Conservation (phyloP, 1,140 invertebrate species). For the Paralvinella palmiformis region DNA sequence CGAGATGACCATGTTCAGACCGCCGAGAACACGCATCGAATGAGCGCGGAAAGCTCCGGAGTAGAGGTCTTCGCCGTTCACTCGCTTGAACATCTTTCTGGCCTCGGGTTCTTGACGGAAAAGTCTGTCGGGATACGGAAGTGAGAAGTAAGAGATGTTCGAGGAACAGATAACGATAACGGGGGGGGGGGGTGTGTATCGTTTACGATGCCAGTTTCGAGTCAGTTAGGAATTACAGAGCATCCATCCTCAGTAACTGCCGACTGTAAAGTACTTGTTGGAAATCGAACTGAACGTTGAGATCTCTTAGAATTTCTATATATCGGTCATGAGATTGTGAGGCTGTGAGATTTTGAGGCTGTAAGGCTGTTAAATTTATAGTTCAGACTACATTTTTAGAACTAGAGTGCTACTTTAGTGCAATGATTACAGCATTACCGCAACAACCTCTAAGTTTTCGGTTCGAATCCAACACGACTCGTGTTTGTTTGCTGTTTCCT, state of each 20-base stretch:
- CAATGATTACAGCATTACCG: too few species aligned
- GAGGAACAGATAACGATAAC: not conserved
- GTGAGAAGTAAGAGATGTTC: not conserved
- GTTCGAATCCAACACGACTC: too few species aligned
- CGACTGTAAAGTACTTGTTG: not conserved
- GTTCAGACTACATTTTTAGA: too few species aligned
- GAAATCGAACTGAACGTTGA: not conserved
- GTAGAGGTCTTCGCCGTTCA: not conserved
- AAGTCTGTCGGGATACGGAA: not conserved
- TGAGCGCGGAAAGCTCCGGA: conserved; percentile 1
- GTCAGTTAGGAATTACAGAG: not conserved
- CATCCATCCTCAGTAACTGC: not conserved
- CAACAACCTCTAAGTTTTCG: too few species aligned
- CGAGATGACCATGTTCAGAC: conserved; percentile 8
- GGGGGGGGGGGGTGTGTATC: too few species aligned
- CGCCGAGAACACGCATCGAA: not conserved
- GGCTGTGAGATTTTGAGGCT: too few species aligned
- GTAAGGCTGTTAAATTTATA: too few species aligned
- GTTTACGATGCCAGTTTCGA: not conserved
- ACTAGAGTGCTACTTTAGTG: too few species aligned
- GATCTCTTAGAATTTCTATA: too few species aligned
- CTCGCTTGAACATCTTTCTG: not conserved
- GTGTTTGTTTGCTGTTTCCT: too few species aligned
- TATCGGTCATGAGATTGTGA: too few species aligned
- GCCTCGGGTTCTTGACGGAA: not conserved